Percentiles rank a stretch among this genome's conserved stretches.
phyloP scores from a whole-genome alignment of 2,797 vertebrate species.

The Liasis olivaceus region DNA sequence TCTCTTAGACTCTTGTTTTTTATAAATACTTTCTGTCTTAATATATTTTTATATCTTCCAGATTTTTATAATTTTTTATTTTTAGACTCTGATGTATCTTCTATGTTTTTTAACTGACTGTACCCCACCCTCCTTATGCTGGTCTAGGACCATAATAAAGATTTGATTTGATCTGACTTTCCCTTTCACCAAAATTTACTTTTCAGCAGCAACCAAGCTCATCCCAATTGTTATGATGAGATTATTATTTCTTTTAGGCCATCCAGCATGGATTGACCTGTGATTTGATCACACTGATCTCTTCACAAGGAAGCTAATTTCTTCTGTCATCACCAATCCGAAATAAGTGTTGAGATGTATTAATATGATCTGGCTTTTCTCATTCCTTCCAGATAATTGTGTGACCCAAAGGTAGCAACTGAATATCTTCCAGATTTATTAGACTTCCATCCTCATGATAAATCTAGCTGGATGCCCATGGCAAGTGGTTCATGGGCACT shows the following conservation, averaged over 20 bases:
- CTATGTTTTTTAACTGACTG: not conserved
- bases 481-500: not conserved
- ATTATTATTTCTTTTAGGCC: not conserved
- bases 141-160: not conserved
- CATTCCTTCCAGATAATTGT: not conserved
- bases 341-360: not conserved
- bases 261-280: not conserved
- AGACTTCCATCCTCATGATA: not conserved
- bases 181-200: not conserved
- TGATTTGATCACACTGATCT: not conserved
- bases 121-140: not conserved
- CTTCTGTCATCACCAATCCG: not conserved
- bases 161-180: not conserved
- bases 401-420: not conserved
- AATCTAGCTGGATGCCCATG: not conserved
- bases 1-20: not conserved
- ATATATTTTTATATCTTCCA: too few relatives aligned
- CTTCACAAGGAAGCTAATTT: not conserved
- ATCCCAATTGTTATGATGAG: not conserved
- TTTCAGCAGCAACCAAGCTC: not conserved
- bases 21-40: too few relatives aligned
- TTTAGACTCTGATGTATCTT: not conserved
- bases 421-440: not conserved
- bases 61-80: too few relatives aligned
- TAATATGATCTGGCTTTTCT: not conserved